Evolutionary conservation across 2,797 vertebrate species (phyloP).

Genomic region (Catharus ustulatus): DNA sequence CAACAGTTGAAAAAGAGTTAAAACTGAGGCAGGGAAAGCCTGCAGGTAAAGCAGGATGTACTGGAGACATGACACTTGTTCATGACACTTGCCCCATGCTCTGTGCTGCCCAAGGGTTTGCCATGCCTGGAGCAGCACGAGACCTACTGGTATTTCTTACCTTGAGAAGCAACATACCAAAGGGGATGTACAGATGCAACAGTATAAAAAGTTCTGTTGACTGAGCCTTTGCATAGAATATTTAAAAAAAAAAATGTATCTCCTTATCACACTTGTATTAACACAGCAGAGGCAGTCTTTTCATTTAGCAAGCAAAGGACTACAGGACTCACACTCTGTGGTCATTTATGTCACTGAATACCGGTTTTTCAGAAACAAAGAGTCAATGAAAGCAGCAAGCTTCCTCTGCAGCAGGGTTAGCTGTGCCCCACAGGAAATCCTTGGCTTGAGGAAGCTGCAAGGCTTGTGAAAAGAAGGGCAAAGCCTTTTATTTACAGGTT

Average conservation of each 20-base stretch:
- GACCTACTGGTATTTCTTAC: background rate
- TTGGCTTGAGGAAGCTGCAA: slow-evolving; percentile 44
- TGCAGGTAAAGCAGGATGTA: background rate
- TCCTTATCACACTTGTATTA: background rate
- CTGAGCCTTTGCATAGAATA: background rate
- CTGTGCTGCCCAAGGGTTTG: background rate
- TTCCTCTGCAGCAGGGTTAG: slow-evolving; percentile 62
- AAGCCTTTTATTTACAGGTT: slow-evolving; percentile 39
- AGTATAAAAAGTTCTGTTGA: background rate
- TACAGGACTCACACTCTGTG: background rate
- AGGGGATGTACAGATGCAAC: background rate
- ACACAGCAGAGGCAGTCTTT: background rate
- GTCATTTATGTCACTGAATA: slow-evolving; percentile 3
- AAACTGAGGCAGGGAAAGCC: background rate
- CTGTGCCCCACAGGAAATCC: slow-evolving; percentile 67
- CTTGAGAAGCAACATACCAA: background rate
- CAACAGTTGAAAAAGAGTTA: background rate
- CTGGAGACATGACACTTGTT: background rate
- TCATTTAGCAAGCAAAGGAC: background rate
- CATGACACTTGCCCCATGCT: background rate
- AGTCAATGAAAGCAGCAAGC: slow-evolving; percentile 51
- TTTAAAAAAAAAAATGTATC: background rate
- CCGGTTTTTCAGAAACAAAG: slow-evolving; percentile 53
- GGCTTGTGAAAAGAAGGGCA: slow-evolving; percentile 51
- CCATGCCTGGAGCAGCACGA: fast-evolving